Conservation (phyloP, 2,797 vertebrate species). For the Cirrhinus mrigala region DNA sequence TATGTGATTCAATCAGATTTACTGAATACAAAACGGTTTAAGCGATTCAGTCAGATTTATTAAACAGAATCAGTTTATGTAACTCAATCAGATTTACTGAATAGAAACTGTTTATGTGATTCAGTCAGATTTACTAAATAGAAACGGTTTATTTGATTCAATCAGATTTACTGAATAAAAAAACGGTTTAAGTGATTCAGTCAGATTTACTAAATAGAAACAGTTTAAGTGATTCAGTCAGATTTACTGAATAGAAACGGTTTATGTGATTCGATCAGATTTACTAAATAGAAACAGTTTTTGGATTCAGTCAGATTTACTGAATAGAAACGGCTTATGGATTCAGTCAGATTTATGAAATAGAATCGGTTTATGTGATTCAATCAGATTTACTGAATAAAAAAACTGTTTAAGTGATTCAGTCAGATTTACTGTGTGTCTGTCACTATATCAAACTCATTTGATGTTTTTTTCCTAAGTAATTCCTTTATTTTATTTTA, state of each 20-base stretch:
- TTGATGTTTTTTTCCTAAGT: too few species aligned
- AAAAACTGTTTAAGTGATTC: background rate
- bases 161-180: too few species aligned
- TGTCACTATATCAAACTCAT: background rate
- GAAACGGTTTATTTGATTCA: too few species aligned
- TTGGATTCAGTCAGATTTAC: slow-evolving; percentile 1
- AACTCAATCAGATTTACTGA: too few species aligned
- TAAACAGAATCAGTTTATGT: too few species aligned
- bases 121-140: too few species aligned
- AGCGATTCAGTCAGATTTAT: too few species aligned
- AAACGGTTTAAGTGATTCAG: too few species aligned
- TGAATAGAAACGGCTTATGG: background rate
- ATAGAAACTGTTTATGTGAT: too few species aligned
- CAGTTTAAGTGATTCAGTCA: background rate
- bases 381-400: slow-evolving; percentile 1
- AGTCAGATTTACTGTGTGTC: too few species aligned
- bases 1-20: too few species aligned
- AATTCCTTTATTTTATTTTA: background rate
- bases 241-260: background rate
- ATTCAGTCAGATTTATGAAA: background rate
- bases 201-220: slow-evolving; percentile 6
- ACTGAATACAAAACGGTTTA: too few species aligned
- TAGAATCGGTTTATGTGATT: background rate
- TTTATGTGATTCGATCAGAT: background rate
- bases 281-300: background rate